Percentiles rank a stretch among this genome's conserved stretches.
Conservation (phyloP, 2,888 invertebrate species). For the Saturnia pavonia region DNA sequence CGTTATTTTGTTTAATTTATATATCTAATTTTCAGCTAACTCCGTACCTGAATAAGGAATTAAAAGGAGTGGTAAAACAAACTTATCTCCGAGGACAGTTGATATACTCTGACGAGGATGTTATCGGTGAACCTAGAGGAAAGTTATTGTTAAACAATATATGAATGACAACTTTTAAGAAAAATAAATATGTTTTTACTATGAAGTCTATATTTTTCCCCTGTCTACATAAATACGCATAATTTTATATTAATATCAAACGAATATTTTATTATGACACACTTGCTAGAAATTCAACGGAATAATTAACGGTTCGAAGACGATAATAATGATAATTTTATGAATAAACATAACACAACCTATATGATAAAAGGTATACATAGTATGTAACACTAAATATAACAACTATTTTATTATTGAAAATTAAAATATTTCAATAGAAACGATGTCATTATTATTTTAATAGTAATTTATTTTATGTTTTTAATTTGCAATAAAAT, state of each 20-base stretch:
- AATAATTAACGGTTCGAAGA: background rate
- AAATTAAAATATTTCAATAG: background rate
- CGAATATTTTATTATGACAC: background rate
- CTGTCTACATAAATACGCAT: background rate
- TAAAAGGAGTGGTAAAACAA: conserved; percentile 84
- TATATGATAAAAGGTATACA: background rate
- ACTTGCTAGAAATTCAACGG: background rate
- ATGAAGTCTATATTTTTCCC: background rate
- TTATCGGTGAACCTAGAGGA: conserved; percentile 67
- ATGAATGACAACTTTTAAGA: conserved; percentile 13
- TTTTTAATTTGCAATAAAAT: background rate
- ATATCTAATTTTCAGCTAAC: conserved; percentile 80
- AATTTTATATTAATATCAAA: background rate
- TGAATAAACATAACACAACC: background rate
- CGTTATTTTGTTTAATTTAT: background rate
- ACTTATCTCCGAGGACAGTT: conserved; percentile 85
- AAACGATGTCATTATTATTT: no score
- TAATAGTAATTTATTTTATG: no score
- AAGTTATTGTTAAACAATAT: conserved; percentile 63
- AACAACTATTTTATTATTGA: background rate
- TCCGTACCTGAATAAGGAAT: conserved; percentile 83
- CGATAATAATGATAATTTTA: background rate
- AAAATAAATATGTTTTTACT: background rate
- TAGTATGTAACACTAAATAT: background rate
- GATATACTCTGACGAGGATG: conserved; percentile 76